phyloP scores from a whole-genome alignment of 2,888 invertebrate genomes.

The Helleia helle region DNA sequence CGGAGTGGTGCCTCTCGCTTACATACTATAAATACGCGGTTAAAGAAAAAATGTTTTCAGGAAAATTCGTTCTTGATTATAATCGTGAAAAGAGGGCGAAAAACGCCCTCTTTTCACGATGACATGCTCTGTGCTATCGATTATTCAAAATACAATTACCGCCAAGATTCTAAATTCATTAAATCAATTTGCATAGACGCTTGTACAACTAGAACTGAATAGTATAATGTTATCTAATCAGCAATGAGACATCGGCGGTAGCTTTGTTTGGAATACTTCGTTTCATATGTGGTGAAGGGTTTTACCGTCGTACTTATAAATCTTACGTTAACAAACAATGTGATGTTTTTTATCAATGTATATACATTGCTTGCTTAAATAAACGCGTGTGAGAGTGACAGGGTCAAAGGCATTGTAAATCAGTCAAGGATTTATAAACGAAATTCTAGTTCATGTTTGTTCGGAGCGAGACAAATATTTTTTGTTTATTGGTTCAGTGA shows the following conservation, averaged over 20 bases:
- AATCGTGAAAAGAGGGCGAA: too few species aligned
- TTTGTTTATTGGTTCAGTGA: too few species aligned
- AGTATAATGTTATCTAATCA: conserved; percentile 42
- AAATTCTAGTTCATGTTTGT: conserved; percentile 4
- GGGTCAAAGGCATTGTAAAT: conserved; percentile 29
- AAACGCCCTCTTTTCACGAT: too few species aligned
- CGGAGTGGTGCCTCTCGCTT: too few species aligned
- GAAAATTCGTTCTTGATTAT: too few species aligned
- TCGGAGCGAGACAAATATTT: neutral
- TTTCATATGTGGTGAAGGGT: conserved; percentile 42
- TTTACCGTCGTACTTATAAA: conserved; percentile 40
- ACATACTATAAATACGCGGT: too few species aligned
- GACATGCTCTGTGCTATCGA: too few species aligned
- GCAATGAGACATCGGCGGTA: conserved; percentile 27
- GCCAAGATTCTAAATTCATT: too few species aligned
- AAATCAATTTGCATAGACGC: too few species aligned
- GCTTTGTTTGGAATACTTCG: conserved; percentile 39
- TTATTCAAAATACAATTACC: too few species aligned
- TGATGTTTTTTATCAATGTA: conserved; percentile 32
- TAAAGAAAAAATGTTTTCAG: too few species aligned
- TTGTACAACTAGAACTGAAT: conserved; percentile 6
- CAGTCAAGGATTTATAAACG: neutral
- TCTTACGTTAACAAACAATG: conserved; percentile 29
- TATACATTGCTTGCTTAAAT: conserved; percentile 32
- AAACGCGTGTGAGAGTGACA: conserved; percentile 40